Base-by-base conservation (phyloP, 2,888 invertebrate species). In the Drosophila suboccidentalis region DNA sequence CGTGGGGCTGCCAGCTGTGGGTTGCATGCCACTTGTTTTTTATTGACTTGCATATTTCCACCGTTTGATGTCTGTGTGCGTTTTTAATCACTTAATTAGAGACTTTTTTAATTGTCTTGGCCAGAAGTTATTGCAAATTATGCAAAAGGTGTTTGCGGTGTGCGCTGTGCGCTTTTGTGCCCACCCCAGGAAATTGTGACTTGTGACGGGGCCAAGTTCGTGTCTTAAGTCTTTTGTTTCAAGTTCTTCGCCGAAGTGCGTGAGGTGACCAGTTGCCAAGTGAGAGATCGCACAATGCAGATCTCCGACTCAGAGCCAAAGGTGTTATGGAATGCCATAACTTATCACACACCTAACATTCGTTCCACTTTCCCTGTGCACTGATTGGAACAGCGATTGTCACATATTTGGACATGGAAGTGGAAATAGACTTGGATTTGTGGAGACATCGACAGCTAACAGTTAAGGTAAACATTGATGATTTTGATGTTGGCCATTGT, bases 41-140 rank as follows among this genome's bases (percentile, higher is more conserved):
- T 71, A 83, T 85, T 78, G 73, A 65, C 83, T 88, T 74, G 84
- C 79, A 81, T 78, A 85, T 85, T 85, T 89, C 54, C 76, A 85
- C 81, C 79, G 65, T 75, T 66, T 66, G 61, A 77, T 71, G 62
- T 69, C 70, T 77, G 77, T 75, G 69, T 76, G 83, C 80, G 80
- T 83, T 85, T 88, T 89, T 80, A 85, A 90, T 80, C 82, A 81
- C 90, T 90, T 89, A 89, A 89, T 89, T 89, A 90, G 89, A 72
- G 70, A 76, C 58, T 57, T 66, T 82, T 77, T 82, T 84, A 89
- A 89, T 86, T 89, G 84, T 73, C 73, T 86, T 43, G 61, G 57
- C 44, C 36, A 19, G 65, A 53, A 69, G 68, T 62, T 67, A 54
- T 64, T 63, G 89, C 70, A 70, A 84, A 74, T 86, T 87, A 80